These are phyloP conservation scores for Coracopsis vasa DNA, from an alignment of 2,113 vertebrate species.

Conservation along the genomic window DNA sequence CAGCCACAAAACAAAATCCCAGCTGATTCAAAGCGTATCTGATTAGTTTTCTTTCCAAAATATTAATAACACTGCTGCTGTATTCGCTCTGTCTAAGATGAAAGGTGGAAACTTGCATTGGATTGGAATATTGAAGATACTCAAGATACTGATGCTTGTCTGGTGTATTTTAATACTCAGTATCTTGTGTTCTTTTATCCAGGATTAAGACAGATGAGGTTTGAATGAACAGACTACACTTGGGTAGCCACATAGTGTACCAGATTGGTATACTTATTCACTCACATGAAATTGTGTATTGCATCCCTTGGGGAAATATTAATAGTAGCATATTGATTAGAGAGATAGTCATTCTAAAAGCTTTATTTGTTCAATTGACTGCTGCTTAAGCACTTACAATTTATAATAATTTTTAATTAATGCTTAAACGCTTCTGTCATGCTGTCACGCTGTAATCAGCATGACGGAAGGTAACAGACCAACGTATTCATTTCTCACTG, in stretches of 20 bases:
- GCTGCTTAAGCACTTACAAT: background rate
- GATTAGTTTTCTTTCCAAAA: background rate
- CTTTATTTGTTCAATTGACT: background rate
- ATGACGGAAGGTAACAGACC: background rate
- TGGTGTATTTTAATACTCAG: background rate
- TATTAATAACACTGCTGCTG: background rate
- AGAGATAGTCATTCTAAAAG: background rate
- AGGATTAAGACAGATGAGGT: background rate
- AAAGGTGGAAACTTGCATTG: background rate
- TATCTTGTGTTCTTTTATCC: background rate
- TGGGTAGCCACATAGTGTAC: background rate
- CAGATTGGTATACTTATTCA: background rate
- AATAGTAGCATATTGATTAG: background rate
- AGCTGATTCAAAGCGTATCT: background rate
- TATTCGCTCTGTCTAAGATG: background rate
- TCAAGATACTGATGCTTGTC: background rate
- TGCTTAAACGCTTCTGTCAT: too few species aligned
- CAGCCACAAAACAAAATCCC: background rate
- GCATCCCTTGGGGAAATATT: background rate
- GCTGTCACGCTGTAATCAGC: too few species aligned
- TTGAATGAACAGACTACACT: background rate
- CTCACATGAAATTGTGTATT: background rate
- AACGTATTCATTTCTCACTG: background rate
- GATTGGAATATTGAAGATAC: background rate
- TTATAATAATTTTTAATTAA: background rate